Evolutionary conservation across 2,797 vertebrate species (phyloP), one percentile per base, ranked within the genome.

Genomic region (Falco peregrinus): DNA sequence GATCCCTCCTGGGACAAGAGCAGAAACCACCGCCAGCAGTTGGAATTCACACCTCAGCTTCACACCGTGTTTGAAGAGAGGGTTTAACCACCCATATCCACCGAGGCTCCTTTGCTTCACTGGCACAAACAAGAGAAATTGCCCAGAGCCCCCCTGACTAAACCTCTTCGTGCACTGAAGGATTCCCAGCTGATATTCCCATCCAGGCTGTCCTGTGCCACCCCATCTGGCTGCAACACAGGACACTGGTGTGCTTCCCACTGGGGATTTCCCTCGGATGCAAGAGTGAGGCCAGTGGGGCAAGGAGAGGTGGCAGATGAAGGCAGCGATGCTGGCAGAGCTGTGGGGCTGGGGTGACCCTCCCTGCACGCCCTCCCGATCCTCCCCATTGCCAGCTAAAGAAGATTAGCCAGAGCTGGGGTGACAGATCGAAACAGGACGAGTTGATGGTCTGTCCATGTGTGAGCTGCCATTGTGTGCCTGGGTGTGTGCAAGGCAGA

Each of bases 151-250:
- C 45, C 35, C 51, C 29, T 10, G 43, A 9, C 17, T 47, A 29
- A 64, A 56, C 50, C 68, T 75, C 45, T 3, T 1, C 13, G 2
- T 2, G 5, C 35, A 39, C 4, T 1, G 1, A 39, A 18, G 41
- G 17, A 6, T 54, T 50, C 68, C 74, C 9, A 24, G 29, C 28
- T n/a, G 51, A 10, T 28, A 45, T 33, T 56, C 75, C 82, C 35
- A 50, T 7, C 39, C 20, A 47, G 48, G 29, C 50, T 47, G 48
- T 28, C 77, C 56, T 59, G 25, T 41, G 68, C 54, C 47, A 45
- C 37, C 53, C 68, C 3, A 0, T 8, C 43, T 3, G 3, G 26
- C 61, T 57, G 50, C 50, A 61, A 12, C 5, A 1, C 20, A 15
- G 73, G 73, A 21, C 79, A 54, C 31, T 9, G 61, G 13, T 29